Conservation (phyloP, 2,888 invertebrate genomes). For the Tillus elongatus region DNA sequence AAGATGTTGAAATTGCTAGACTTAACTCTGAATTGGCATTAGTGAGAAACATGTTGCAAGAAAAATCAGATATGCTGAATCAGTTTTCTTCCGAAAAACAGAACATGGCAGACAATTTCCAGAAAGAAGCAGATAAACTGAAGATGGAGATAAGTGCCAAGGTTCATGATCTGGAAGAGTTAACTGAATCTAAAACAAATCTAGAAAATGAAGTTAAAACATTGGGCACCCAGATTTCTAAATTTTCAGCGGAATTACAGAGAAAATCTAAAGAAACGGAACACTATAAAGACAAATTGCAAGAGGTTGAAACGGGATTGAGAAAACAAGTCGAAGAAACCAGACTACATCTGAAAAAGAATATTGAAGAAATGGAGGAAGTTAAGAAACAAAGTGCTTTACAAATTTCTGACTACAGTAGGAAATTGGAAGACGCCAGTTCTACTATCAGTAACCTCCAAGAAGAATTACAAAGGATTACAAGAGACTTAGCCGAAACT, state of each 20-base stretch:
- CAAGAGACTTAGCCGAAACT: conserved; percentile 42
- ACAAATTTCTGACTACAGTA: conserved; percentile 3
- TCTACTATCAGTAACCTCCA: conserved; percentile 46
- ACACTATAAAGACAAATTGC: conserved; percentile 34
- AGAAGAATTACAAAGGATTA: conserved; percentile 44
- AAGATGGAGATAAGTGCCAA: conserved; percentile 45
- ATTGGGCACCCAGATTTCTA: conserved; percentile 35
- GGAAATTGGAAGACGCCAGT: conserved; percentile 41
- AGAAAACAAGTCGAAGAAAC: conserved; percentile 36
- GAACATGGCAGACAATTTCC: conserved; percentile 26
- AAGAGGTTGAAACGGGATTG: conserved; percentile 28
- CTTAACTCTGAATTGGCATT: conserved; percentile 34
- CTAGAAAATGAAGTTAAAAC: conserved; percentile 29
- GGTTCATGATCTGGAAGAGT: conserved; percentile 47
- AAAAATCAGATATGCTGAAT: conserved; percentile 7
- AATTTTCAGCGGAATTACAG: conserved; percentile 34
- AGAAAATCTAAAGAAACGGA: conserved; percentile 33
- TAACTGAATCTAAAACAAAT: conserved; percentile 38
- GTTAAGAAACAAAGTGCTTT: conserved; percentile 7
- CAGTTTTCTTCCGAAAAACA: conserved; percentile 21
- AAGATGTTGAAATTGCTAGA: conserved; percentile 14
- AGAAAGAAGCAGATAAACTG: conserved; percentile 33
- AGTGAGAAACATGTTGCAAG: conserved; percentile 19
- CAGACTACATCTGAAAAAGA: conserved; percentile 32
- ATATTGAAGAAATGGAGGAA: conserved; percentile 30